These are phyloP conservation scores for Sparidentex hasta DNA, from an alignment of 2,797 vertebrate genomes.

Conservation along the genomic window DNA sequence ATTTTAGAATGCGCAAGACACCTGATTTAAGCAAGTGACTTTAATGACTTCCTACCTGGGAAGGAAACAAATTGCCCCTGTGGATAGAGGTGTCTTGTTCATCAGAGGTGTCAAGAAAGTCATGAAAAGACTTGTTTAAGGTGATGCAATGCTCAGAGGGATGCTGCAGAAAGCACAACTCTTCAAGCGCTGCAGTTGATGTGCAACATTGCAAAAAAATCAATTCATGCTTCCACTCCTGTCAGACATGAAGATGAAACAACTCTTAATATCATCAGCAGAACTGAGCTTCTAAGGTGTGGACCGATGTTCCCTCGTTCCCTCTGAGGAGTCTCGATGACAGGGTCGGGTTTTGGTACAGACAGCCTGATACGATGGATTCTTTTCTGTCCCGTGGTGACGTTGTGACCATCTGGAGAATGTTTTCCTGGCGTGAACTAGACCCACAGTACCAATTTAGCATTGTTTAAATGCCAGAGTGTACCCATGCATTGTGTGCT, in stretches of 20 bases:
- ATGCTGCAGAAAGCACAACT: conserved; percentile 27
- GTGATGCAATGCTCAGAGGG: conserved; percentile 30
- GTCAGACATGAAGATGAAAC: conserved; percentile 40
- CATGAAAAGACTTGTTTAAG: conserved; percentile 26
- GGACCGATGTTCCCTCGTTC: conserved; percentile 6
- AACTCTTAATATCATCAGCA: conserved; percentile 23
- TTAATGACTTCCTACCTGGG: conserved; percentile 27
- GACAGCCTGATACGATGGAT: conserved; percentile 8
- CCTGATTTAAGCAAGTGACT: conserved; percentile 21
- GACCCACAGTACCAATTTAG: conserved; percentile 18
- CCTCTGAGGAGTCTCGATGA: conserved; percentile 11
- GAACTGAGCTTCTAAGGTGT: conserved; percentile 7
- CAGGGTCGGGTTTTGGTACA: conserved; percentile 16
- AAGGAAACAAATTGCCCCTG: conserved; percentile 35
- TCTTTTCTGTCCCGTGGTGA: neutral
- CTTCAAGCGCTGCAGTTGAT: conserved; percentile 11
- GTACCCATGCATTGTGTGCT: neutral
- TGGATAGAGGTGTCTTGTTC: conserved; percentile 20
- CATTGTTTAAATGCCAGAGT: conserved; percentile 20
- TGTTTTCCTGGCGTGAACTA: conserved; percentile 16
- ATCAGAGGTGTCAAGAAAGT: conserved; percentile 22
- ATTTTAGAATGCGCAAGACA: conserved; percentile 8
- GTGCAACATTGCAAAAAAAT: conserved; percentile 25
- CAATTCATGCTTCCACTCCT: conserved; percentile 14
- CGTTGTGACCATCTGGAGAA: conserved; percentile 20